These are phyloP conservation scores for Paramormyrops hopkinsi DNA, from an alignment of 2,797 vertebrate species.

Conservation along the genomic window DNA sequence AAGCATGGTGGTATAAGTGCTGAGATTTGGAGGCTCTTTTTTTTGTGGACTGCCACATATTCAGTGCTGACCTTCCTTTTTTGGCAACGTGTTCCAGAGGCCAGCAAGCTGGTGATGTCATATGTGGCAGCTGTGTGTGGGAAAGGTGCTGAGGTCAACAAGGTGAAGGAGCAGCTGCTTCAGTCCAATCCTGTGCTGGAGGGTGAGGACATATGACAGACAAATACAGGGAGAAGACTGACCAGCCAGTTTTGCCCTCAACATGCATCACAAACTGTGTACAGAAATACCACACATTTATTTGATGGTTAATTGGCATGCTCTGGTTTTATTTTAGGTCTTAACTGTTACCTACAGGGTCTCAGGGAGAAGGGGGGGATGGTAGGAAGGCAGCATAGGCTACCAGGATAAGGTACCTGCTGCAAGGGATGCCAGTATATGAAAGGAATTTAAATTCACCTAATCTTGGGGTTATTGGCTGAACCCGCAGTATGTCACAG, in stretches of 20 bases:
- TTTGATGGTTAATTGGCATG: not conserved
- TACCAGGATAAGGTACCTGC: not conserved
- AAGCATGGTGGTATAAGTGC: not conserved
- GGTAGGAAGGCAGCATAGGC: not conserved
- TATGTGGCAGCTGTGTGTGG: conserved; percentile 98
- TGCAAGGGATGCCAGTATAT: not conserved
- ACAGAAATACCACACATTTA: not conserved
- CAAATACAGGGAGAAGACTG: not conserved
- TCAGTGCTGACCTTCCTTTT: not conserved
- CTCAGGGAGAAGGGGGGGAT: not conserved
- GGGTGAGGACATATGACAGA: conserved; percentile 65
- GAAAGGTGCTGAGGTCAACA: conserved; percentile 96
- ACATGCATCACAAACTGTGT: not conserved
- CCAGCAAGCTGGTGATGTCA: conserved; percentile 99
- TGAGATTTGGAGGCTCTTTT: not conserved
- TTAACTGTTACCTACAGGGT: not conserved
- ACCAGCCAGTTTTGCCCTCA: not conserved
- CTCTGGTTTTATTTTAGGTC: not conserved
- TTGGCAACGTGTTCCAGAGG: conserved; percentile 68
- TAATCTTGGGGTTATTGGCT: not conserved
- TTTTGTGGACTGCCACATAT: not conserved
- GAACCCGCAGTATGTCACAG: not conserved
- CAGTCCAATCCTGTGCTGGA: conserved; percentile 98
- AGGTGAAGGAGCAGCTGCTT: conserved; percentile 97
- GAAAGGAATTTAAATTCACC: not conserved